Base-by-base conservation (phyloP, 2,797 vertebrate species). In the Babyrousa celebensis region DNA sequence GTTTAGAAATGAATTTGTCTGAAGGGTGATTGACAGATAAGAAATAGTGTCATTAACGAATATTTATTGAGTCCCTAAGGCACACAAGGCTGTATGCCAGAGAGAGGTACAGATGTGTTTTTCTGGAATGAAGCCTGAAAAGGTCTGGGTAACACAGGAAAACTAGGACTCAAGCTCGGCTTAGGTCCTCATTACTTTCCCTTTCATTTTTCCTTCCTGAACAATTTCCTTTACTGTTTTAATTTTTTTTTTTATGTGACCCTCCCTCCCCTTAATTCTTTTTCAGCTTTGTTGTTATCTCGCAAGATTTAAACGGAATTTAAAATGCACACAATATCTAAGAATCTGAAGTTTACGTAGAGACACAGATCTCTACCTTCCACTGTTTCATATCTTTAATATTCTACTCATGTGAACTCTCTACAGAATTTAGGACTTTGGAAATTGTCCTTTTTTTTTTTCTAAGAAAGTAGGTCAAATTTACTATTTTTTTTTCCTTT, bases 21-120 rank as follows among this genome's bases (percentile, higher is more conserved):
- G n/a, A 83, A 92, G 40, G 17, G 21, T 96, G 72, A 85, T 89
- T 20, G 71, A 18, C 65, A 94, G 16, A 60, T 36, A 93, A 89
- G 48, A 82, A 87, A 86, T 36, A 67, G 16, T 18, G 52, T 85
- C 36, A 89, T 67, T 94, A 89, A 63, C 54, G 88, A 85, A 79
- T 43, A 82, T 71, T 85, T 85, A n/a, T 16, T 79, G 85, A 89
- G 54, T n/a, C 54, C 32, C 25, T 60, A 29, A 4, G 17, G 85
- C 25, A 65, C 9, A 16, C 1, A 68, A 43, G 32, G 25, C 8
- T 85, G 1, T 32, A 29, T 67, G 56, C 9, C 88, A 85, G 71
- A 89, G 54, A 40, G 80, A 80, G 3, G 21, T 7, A 82, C 16
- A 75, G 40, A 43, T 23, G 11, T 27, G 3, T 17, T 80, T 80